Conservation (phyloP, 1,140 invertebrate species). For the Drosophila repleta region DNA sequence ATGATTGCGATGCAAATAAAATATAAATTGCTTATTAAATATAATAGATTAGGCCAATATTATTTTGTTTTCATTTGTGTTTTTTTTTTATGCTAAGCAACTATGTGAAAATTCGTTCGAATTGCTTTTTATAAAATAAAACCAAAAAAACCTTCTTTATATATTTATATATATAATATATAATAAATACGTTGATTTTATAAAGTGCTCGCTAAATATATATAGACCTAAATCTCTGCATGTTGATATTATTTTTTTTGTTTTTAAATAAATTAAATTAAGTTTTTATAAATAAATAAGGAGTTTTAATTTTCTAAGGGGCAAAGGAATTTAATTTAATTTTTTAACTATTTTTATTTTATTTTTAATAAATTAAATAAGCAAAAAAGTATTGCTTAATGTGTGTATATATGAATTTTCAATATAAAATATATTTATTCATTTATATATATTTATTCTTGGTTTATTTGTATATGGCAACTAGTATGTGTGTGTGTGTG, state of each 20-base stretch:
- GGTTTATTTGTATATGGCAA: slow-evolving; percentile 26
- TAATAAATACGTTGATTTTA: too few species aligned
- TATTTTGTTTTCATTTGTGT: slow-evolving; percentile 29
- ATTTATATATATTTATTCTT: slow-evolving; percentile 25
- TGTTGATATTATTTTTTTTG: too few species aligned
- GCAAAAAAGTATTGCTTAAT: background rate
- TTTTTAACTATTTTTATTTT: background rate
- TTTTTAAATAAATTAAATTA: too few species aligned
- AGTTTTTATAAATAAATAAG: background rate
- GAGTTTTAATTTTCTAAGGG: background rate
- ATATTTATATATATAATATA: background rate
- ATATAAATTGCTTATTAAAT: slow-evolving; percentile 56
- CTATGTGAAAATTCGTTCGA: slow-evolving; percentile 74
- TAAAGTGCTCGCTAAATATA: too few species aligned
- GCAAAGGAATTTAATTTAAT: background rate
- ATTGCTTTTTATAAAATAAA: slow-evolving; percentile 43
- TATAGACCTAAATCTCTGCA: too few species aligned
- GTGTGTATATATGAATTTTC: slow-evolving; percentile 35
- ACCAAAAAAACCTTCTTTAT: slow-evolving; percentile 16
- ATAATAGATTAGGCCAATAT: slow-evolving; percentile 62
- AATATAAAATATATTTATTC: slow-evolving; percentile 70
- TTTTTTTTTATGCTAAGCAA: slow-evolving; percentile 57
- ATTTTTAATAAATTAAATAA: background rate
- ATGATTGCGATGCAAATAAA: slow-evolving; percentile 66
- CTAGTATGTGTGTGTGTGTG: slow-evolving; percentile 16